These are phyloP conservation scores for Eudasyphora cyanicolor DNA, from an alignment of 2,888 invertebrate genomes.

Conservation along the genomic window DNA sequence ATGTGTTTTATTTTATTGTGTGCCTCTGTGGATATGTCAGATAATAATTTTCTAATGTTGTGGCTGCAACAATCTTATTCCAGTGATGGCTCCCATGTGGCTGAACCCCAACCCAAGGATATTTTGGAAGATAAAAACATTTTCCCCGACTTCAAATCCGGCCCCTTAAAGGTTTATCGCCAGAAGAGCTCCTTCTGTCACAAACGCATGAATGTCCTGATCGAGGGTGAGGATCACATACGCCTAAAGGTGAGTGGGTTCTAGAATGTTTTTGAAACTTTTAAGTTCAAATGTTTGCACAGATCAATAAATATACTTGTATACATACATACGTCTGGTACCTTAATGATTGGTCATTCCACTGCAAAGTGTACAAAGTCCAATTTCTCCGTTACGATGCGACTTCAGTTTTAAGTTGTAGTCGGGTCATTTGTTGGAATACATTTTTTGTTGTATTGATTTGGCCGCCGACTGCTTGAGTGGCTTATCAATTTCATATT, in stretches of 20 bases:
- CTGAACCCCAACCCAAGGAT: slow-evolving; percentile 2
- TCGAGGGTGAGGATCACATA: slow-evolving; percentile 82
- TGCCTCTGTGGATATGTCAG: slow-evolving; percentile 8
- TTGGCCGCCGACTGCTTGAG: background rate
- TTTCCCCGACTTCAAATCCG: slow-evolving; percentile 83
- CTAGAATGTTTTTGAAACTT: background rate
- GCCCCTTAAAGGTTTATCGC: slow-evolving; percentile 84
- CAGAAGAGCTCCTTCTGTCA: slow-evolving; percentile 85
- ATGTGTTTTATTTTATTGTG: too few species aligned
- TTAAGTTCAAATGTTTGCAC: slow-evolving; percentile 1
- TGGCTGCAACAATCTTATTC: slow-evolving; percentile 43
- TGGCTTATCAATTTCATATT: background rate
- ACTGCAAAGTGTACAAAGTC: background rate
- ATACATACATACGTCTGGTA: background rate
- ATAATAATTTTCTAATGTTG: slow-evolving; percentile 17
- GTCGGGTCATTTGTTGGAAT: too few species aligned
- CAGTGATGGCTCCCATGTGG: slow-evolving; percentile 20
- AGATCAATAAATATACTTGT: background rate
- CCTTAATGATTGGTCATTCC: too few species aligned
- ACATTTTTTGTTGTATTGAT: too few species aligned
- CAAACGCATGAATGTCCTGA: slow-evolving; percentile 82
- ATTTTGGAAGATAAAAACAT: slow-evolving; percentile 77
- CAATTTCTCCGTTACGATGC: background rate
- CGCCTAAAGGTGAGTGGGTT: slow-evolving; percentile 80
- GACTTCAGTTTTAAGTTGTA: background rate